A percentile compares a stretch with the other conserved stretches of the same genome.
These are phyloP conservation scores for Biston betularia DNA, from an alignment of 2,888 invertebrate genomes.

Conservation along the genomic window DNA sequence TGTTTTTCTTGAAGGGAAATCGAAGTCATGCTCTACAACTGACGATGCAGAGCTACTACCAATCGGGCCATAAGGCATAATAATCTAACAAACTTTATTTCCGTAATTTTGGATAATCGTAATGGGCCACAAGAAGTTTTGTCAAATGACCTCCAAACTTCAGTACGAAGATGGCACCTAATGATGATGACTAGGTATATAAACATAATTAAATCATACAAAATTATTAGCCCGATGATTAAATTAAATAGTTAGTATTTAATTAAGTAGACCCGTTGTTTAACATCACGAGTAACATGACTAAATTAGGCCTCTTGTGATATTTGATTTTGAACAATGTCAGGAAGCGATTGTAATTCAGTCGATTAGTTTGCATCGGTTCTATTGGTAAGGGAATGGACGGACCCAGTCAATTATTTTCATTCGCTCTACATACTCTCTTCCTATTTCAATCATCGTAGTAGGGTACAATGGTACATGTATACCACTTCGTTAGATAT, in stretches of 20 bases:
- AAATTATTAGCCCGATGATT: conserved; percentile 12
- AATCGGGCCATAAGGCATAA: too few species aligned
- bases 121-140: too few species aligned
- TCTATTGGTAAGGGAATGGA: conserved; percentile 51
- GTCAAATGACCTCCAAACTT: too few species aligned
- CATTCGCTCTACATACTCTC: conserved; percentile 40
- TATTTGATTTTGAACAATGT: conserved; percentile 63
- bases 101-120: too few species aligned
- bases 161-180: too few species aligned
- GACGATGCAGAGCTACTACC: too few species aligned
- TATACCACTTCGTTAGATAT: background rate
- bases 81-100: too few species aligned
- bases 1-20: too few species aligned
- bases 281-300: conserved; percentile 20
- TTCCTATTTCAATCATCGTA: conserved; percentile 20
- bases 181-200: too few species aligned
- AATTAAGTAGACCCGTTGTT: background rate
- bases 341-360: conserved; percentile 66
- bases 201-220: background rate
- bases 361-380: conserved; percentile 55
- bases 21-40: too few species aligned
- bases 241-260: conserved; percentile 6
- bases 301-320: conserved; percentile 46
- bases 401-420: conserved; percentile 45
- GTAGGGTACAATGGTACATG: background rate